Conservation (phyloP, 1,140 invertebrate genomes). For the Cyrtorhinus lividipennis region DNA sequence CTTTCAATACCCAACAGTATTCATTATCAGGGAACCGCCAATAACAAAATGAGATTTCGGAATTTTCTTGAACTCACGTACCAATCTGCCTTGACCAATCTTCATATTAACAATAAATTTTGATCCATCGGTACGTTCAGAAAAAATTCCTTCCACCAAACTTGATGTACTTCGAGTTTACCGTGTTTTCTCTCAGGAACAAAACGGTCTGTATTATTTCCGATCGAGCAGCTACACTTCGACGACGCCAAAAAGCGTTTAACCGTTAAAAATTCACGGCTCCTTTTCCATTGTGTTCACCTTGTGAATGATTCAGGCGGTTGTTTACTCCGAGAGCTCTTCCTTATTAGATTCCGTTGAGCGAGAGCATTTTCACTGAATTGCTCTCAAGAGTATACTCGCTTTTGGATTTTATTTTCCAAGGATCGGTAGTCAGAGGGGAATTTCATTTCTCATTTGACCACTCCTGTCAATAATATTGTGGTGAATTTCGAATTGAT, state of each 20-base stretch:
- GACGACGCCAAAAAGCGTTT: not conserved
- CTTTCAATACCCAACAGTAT: too few relatives aligned
- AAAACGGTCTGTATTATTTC: not conserved
- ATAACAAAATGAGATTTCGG: too few relatives aligned
- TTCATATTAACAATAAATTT: not conserved
- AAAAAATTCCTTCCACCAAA: not conserved
- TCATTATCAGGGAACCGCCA: too few relatives aligned
- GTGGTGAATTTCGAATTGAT: too few relatives aligned
- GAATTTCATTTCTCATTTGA: too few relatives aligned
- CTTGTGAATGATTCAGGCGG: not conserved
- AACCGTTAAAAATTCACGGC: constrained; percentile 1
- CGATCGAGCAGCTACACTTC: not conserved
- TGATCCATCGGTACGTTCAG: not conserved
- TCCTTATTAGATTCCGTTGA: constrained; percentile 2
- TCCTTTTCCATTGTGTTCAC: not conserved
- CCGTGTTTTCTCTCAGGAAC: not conserved
- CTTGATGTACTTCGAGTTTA: not conserved
- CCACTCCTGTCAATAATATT: too few relatives aligned
- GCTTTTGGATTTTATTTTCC: too few relatives aligned
- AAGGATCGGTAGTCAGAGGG: too few relatives aligned
- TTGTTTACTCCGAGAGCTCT: not conserved
- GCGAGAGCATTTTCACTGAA: not conserved
- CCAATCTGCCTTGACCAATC: too few relatives aligned
- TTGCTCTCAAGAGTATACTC: not conserved
- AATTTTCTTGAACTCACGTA: too few relatives aligned